phyloP scores from a whole-genome alignment of 1,140 invertebrate species.

The Planococcus citri region DNA sequence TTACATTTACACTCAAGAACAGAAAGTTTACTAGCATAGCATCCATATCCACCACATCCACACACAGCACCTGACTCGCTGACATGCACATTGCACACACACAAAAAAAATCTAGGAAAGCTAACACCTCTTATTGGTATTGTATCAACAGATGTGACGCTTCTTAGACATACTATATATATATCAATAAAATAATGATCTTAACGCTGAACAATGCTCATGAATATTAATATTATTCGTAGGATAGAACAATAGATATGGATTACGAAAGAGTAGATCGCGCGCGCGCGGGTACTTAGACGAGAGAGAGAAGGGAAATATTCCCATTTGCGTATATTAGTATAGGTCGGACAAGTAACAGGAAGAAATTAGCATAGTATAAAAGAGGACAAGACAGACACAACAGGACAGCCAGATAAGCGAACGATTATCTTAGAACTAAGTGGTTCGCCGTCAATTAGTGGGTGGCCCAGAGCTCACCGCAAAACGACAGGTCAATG shows the following conservation, averaged over 20 bases:
- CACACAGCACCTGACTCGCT: no score
- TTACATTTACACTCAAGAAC: no score
- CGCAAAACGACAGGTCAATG: constrained; percentile 16
- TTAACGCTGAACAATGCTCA: constrained; percentile 1
- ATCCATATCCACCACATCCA: no score
- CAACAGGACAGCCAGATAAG: constrained; percentile 16
- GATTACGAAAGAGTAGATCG: constrained; percentile 1
- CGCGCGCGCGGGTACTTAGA: background rate
- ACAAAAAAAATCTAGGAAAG: no score
- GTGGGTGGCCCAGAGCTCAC: constrained; percentile 16
- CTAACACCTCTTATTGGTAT: no score
- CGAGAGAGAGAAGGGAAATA: constrained; percentile 5
- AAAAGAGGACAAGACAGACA: constrained; percentile 20
- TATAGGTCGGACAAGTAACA: constrained; percentile 17
- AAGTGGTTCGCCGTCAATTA: constrained; percentile 20
- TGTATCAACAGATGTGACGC: background rate
- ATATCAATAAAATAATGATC: constrained; percentile 17
- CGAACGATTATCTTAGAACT: constrained; percentile 18
- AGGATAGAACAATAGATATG: constrained; percentile 15
- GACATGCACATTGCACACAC: no score
- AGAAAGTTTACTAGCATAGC: no score
- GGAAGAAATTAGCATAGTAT: constrained; percentile 19
- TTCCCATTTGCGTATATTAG: constrained; percentile 15
- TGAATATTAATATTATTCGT: constrained; percentile 14
- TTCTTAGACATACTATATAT: constrained; percentile 8